Evolutionary conservation across 2,797 vertebrate species (phyloP).

Genomic region (Gymnoscopelus braueri): DNA sequence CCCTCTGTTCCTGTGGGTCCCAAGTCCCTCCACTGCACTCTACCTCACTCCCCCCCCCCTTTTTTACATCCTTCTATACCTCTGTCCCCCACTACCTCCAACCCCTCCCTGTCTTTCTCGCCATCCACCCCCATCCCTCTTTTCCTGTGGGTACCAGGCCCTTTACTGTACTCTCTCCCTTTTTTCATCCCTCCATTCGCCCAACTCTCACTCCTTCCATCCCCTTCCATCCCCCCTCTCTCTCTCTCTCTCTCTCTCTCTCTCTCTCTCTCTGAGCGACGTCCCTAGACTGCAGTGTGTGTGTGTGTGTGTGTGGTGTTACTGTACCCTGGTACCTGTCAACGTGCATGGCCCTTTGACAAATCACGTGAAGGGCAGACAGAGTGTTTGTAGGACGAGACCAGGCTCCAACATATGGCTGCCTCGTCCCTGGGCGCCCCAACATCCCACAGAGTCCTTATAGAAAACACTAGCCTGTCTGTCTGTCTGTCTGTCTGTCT

Average conservation of each 20-base stretch:
- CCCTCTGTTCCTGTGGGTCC: conserved; percentile 7
- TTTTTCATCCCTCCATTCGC: conserved; percentile 22
- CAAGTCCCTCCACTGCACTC: conserved; percentile 18
- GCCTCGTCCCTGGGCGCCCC: conserved; percentile 87
- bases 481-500: conserved; percentile 13
- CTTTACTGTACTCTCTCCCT: conserved; percentile 18
- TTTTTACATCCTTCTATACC: background rate
- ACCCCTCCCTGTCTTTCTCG: background rate
- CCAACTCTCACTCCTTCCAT: too few relatives aligned
- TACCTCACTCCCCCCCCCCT: conserved; percentile 23
- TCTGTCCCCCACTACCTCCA: conserved; percentile 38
- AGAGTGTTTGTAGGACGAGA: conserved; percentile 98
- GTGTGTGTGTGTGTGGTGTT: conserved; percentile 53
- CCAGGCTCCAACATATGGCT: conserved; percentile 97
- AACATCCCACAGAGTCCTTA: conserved; percentile 65
- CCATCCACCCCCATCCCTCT: background rate
- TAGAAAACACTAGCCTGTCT: conserved; percentile 71
- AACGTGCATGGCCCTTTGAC: conserved; percentile 85
- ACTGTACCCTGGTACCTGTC: conserved; percentile 75
- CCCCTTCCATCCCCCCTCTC: background rate
- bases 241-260: background rate
- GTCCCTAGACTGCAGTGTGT: background rate
- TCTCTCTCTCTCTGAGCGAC: conserved; percentile 11
- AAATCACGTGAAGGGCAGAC: conserved; percentile 96
- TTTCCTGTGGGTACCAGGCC: background rate